Conservation (phyloP, 2,888 invertebrate species). For the Mesopsocus fuscifrons region DNA sequence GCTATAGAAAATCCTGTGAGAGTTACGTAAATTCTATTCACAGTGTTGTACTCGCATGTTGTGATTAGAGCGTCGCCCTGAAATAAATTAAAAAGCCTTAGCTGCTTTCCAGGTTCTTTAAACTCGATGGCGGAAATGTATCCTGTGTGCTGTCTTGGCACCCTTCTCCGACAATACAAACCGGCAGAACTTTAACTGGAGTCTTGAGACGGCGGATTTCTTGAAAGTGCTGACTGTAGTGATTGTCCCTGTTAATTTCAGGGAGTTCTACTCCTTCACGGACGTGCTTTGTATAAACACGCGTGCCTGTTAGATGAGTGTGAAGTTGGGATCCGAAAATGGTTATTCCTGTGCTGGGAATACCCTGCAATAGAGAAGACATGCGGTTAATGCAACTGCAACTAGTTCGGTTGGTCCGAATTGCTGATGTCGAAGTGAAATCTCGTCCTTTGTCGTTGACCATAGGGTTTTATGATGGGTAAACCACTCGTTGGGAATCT, state of each 20-base stretch:
- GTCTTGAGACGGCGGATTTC: slow-evolving; percentile 75
- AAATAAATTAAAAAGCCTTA: no score
- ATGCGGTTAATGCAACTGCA: no score
- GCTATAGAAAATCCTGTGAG: slow-evolving; percentile 89
- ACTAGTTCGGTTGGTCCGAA: no score
- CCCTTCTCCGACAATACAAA: slow-evolving; percentile 24
- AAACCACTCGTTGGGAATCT: no score
- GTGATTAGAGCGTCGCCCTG: slow-evolving; percentile 90
- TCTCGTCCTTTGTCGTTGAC: no score
- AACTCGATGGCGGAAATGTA: no score
- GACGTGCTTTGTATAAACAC: slow-evolving; percentile 69
- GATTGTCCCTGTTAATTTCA: slow-evolving; percentile 75
- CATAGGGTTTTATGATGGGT: no score
- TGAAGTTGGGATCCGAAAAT: slow-evolving; percentile 95
- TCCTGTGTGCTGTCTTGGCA: neutral
- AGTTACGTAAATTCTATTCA: slow-evolving; percentile 52
- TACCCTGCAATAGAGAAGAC: no score
- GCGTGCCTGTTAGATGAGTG: slow-evolving; percentile 79
- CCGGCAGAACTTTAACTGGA: slow-evolving; percentile 65
- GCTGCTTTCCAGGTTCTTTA: no score
- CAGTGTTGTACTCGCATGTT: slow-evolving; percentile 74
- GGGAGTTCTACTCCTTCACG: slow-evolving; percentile 65
- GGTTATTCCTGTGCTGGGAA: slow-evolving; percentile 75
- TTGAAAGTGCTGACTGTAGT: slow-evolving; percentile 96
- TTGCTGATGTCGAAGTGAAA: no score